Evolutionary conservation across 2,888 invertebrate genomes (phyloP).

Genomic region (Argyresthia goedartella): DNA sequence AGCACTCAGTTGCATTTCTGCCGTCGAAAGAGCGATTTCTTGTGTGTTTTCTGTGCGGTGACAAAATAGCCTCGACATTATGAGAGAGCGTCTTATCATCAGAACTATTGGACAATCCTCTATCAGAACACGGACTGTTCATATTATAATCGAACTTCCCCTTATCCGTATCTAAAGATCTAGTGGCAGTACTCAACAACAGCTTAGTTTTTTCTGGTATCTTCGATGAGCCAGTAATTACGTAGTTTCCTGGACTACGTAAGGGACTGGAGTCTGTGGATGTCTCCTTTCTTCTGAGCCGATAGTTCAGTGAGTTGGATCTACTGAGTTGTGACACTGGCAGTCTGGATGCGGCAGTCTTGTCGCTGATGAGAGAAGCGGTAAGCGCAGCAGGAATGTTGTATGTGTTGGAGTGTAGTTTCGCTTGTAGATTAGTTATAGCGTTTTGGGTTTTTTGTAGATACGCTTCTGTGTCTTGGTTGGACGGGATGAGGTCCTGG

Average conservation of each 20-base stretch:
- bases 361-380: conserved; percentile 55
- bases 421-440: conserved; percentile 72
- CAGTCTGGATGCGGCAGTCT: conserved; percentile 52
- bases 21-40: conserved; percentile 68
- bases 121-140: conserved; percentile 55
- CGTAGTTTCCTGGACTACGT: conserved; percentile 33
- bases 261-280: conserved; percentile 53
- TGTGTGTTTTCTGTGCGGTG: conserved; percentile 61
- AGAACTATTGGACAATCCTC: conserved; percentile 52
- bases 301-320: conserved; percentile 61
- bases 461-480: conserved; percentile 68
- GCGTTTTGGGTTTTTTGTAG: conserved; percentile 73
- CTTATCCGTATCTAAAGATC: conserved; percentile 48
- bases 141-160: conserved; percentile 42
- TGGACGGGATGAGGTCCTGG: conserved; percentile 58
- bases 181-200: conserved; percentile 44
- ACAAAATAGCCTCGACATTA: conserved; percentile 25
- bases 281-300: conserved; percentile 47
- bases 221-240: conserved; percentile 49
- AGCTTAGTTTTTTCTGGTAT: conserved; percentile 41
- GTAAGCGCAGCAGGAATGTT: conserved; percentile 49
- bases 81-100: conserved; percentile 60
- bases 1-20: conserved; percentile 41
- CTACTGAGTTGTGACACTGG: conserved; percentile 58
- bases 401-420: conserved; percentile 47